Evolutionary conservation across 1,140 invertebrate species (phyloP).

Genomic region (Heliconius hermathena): DNA sequence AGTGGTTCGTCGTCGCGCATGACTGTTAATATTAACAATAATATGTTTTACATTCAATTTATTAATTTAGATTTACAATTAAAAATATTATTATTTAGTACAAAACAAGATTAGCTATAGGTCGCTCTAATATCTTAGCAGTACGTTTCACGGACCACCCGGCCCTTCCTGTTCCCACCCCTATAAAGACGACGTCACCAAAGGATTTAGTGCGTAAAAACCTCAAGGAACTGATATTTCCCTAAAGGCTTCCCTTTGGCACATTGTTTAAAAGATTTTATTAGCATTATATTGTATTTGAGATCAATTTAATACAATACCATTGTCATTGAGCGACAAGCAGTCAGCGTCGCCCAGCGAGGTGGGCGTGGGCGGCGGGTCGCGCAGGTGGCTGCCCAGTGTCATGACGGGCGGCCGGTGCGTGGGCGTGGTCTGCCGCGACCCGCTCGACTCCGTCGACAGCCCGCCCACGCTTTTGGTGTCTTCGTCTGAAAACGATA

Average conservation of each 20-base stretch:
- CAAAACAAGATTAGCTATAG: too few relatives aligned
- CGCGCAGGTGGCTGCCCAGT: constrained; percentile 74
- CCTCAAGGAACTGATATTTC: too few relatives aligned
- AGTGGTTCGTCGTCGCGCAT: constrained; percentile 69
- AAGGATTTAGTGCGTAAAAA: too few relatives aligned
- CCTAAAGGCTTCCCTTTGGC: too few relatives aligned
- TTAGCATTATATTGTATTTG: not conserved
- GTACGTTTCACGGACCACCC: too few relatives aligned
- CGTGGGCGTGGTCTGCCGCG: constrained; percentile 84
- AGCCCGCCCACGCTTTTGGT: constrained; percentile 69
- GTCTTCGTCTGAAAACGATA: constrained; percentile 53
- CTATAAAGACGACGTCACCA: too few relatives aligned
- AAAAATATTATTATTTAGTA: too few relatives aligned
- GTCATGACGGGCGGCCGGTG: constrained; percentile 88
- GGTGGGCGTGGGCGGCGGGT: constrained; percentile 73
- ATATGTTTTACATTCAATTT: not conserved
- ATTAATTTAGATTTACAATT: too few relatives aligned
- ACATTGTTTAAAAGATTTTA: not conserved
- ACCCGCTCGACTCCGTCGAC: constrained; percentile 66
- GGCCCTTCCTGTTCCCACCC: too few relatives aligned
- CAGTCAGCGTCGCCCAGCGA: constrained; percentile 67
- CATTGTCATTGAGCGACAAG: constrained; percentile 61
- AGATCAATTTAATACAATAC: constrained; percentile 36
- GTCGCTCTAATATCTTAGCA: too few relatives aligned
- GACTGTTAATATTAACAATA: not conserved